Conservation (phyloP, 2,113 vertebrate genomes). For the Eulacestoma nigropectus region DNA sequence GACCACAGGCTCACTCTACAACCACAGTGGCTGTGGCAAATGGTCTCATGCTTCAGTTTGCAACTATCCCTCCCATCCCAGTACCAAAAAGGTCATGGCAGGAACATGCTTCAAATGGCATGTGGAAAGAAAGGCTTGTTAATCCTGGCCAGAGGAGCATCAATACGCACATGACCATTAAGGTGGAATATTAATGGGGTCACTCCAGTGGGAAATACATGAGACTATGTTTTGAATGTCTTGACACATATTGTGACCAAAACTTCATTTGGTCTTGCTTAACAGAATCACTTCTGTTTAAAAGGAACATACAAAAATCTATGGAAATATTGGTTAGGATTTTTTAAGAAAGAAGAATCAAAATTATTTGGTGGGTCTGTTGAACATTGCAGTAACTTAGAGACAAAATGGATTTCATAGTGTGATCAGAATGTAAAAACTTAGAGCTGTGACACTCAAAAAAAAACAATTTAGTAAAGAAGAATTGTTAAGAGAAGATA, state of each 20-base stretch:
- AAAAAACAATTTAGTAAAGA: not conserved
- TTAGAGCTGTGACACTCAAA: not conserved
- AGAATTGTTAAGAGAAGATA: not conserved
- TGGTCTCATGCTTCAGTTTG: not conserved
- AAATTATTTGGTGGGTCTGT: not conserved
- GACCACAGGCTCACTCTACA: rapidly evolving
- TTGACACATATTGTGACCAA: not conserved
- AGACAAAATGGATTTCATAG: not conserved
- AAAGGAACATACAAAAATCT: not conserved
- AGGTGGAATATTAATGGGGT: not conserved
- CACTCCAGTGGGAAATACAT: not conserved
- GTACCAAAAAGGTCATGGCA: not conserved
- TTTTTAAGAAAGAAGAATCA: not conserved
- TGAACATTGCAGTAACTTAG: not conserved
- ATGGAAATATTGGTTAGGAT: not conserved
- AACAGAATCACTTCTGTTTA: not conserved
- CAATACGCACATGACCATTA: not conserved
- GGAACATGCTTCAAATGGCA: not conserved
- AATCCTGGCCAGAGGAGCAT: not conserved
- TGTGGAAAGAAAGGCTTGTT: not conserved
- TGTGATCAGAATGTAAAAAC: not conserved
- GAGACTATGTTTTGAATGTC: not conserved
- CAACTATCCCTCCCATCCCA: not conserved
- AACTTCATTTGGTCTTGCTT: not conserved
- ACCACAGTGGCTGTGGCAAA: not conserved